phyloP scores from a whole-genome alignment of 2,797 vertebrate species.

The Premnoplex brunnescens region DNA sequence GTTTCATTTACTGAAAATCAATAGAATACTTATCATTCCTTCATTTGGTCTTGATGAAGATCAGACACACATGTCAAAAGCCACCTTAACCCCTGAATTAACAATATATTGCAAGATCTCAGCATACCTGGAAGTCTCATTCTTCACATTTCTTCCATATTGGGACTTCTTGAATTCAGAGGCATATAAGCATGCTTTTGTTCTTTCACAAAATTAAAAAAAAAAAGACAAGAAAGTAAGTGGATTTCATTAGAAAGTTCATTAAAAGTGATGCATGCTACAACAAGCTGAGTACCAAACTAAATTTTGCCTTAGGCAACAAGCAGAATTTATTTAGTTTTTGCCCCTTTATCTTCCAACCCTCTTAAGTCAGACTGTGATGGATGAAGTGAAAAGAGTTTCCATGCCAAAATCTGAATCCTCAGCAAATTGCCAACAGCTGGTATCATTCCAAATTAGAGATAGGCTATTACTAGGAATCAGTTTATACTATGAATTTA shows the following conservation, averaged over 20 bases:
- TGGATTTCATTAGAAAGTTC: constrained; percentile 38
- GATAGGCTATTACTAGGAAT: background rate
- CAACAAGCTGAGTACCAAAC: constrained; percentile 27
- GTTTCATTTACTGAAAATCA: background rate
- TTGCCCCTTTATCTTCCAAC: constrained; percentile 26
- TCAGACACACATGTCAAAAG: background rate
- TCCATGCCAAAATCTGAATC: constrained; percentile 39
- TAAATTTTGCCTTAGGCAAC: constrained; percentile 47
- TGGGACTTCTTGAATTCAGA: background rate
- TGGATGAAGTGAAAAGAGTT: constrained; percentile 22
- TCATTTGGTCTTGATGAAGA: background rate
- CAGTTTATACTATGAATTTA: constrained; percentile 16
- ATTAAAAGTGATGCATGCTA: constrained; percentile 38
- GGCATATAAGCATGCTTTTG: background rate
- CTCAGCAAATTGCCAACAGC: constrained; percentile 35
- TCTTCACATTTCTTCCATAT: background rate
- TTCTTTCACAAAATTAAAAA: background rate
- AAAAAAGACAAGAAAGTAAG: background rate
- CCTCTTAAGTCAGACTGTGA: constrained; percentile 32
- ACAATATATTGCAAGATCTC: background rate
- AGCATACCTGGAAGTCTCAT: background rate
- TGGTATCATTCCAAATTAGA: constrained; percentile 54
- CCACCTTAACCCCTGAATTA: background rate
- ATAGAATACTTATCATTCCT: background rate
- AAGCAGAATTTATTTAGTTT: constrained; percentile 54